phyloP scores from a whole-genome alignment of 2,797 vertebrate species.

The Falco berigora region DNA sequence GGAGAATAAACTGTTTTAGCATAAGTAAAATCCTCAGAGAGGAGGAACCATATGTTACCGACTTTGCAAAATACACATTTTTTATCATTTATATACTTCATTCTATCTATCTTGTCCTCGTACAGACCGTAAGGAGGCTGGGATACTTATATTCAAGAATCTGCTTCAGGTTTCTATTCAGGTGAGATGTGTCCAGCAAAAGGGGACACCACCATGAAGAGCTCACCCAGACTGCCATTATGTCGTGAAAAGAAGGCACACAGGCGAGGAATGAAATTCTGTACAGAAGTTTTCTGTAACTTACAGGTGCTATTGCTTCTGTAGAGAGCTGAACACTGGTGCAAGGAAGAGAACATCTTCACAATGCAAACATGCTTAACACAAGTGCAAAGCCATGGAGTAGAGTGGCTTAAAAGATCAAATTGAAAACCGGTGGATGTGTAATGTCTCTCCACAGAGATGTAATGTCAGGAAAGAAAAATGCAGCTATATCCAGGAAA shows the following conservation, averaged over 20 bases:
- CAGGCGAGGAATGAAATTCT: neutral
- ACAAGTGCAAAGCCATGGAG: neutral
- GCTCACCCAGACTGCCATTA: neutral
- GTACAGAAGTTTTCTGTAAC: neutral
- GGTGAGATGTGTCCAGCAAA: neutral
- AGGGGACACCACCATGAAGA: neutral
- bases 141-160: neutral
- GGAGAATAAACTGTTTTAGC: neutral
- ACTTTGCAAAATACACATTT: neutral
- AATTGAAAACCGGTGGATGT: neutral
- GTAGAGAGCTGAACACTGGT: neutral
- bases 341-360: neutral
- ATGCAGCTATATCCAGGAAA: neutral
- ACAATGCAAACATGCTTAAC: neutral
- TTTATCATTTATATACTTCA: neutral
- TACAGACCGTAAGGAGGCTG: neutral
- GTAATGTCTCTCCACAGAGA: neutral
- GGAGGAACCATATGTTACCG: neutral
- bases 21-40: neutral
- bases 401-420: neutral
- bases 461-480: neutral
- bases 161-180: neutral
- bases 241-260: neutral
- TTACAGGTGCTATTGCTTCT: neutral
- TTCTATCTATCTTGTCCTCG: neutral